A percentile compares a stretch with the other conserved stretches of the same genome.
These are phyloP conservation scores for Sylvicapra grimmia DNA, from an alignment of 2,113 vertebrate genomes.

Conservation along the genomic window DNA sequence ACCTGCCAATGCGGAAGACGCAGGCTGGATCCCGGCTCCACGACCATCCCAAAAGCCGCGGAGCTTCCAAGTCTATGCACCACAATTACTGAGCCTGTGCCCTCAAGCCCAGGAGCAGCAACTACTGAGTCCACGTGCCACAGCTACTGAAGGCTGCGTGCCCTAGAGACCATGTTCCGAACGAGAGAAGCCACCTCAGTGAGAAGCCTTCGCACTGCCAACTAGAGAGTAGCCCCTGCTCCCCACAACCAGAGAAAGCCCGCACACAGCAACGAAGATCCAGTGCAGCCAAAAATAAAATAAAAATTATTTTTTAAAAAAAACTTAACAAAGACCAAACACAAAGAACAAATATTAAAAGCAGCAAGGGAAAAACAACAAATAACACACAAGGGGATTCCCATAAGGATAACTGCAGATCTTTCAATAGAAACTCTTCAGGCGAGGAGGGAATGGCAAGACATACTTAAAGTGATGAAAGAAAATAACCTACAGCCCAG, in stretches of 20 bases:
- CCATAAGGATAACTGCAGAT: too few relatives aligned
- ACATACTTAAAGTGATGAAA: too few relatives aligned
- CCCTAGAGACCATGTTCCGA: background rate
- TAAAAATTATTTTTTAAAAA: background rate
- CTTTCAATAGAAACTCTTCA: too few relatives aligned
- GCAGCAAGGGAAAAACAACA: too few relatives aligned
- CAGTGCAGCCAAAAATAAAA: background rate
- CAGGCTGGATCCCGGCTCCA: background rate
- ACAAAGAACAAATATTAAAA: too few relatives aligned
- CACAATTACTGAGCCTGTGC: background rate
- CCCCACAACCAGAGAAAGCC: background rate
- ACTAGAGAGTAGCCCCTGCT: background rate
- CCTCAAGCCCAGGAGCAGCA: background rate
- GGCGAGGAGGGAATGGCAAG: too few relatives aligned
- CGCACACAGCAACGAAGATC: background rate
- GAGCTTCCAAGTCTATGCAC: background rate
- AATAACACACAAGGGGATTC: too few relatives aligned
- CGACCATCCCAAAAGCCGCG: accelerated
- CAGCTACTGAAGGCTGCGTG: background rate
- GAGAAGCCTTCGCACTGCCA: background rate
- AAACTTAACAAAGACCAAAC: too few relatives aligned
- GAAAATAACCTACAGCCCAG: too few relatives aligned
- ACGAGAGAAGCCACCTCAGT: background rate
- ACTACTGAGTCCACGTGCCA: background rate
- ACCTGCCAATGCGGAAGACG: background rate